Conservation (phyloP, 2,797 vertebrate species). For the Mus caroli region DNA sequence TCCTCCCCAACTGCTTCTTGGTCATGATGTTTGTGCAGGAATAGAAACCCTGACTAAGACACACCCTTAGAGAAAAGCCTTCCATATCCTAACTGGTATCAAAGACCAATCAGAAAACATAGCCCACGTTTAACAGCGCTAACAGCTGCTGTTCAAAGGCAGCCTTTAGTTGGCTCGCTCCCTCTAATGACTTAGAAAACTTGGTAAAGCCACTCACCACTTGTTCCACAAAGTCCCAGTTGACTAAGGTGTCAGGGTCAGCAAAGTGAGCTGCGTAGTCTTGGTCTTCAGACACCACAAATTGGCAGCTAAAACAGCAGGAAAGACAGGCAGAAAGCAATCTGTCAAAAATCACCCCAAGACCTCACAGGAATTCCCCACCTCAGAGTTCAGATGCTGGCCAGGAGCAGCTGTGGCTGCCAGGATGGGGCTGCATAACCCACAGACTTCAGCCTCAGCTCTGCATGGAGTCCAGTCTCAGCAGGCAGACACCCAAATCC, state of each 20-base stretch:
- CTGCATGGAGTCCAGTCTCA: slow-evolving; percentile 15
- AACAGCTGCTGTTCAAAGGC: not conserved
- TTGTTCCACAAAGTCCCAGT: slow-evolving; percentile 99
- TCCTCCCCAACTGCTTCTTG: too few relatives aligned
- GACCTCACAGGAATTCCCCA: slow-evolving; percentile 20
- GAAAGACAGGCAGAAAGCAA: slow-evolving; percentile 69
- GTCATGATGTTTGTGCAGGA: too few relatives aligned
- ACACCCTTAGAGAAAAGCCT: too few relatives aligned
- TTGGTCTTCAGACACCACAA: slow-evolving; percentile 98
- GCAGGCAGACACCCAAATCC: slow-evolving; percentile 22
- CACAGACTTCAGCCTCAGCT: not conserved
- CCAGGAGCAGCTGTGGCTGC: not conserved
- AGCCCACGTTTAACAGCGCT: not conserved
- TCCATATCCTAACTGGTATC: too few relatives aligned
- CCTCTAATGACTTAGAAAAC: not conserved
- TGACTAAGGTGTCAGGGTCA: slow-evolving; percentile 98
- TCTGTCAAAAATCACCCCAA: slow-evolving; percentile 34
- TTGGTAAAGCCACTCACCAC: slow-evolving; percentile 92
- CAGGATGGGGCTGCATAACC: not conserved
- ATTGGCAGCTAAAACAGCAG: slow-evolving; percentile 94
- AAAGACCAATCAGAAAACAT: too few relatives aligned
- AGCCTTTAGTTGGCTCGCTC: slow-evolving; percentile 37
- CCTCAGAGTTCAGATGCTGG: slow-evolving; percentile 8
- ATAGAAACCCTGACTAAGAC: too few relatives aligned
- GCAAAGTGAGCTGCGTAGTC: slow-evolving; percentile 98